These are phyloP conservation scores for Porites australiensis DNA, from an alignment of 64 coral and sea anemone species.

Conservation along the genomic window DNA sequence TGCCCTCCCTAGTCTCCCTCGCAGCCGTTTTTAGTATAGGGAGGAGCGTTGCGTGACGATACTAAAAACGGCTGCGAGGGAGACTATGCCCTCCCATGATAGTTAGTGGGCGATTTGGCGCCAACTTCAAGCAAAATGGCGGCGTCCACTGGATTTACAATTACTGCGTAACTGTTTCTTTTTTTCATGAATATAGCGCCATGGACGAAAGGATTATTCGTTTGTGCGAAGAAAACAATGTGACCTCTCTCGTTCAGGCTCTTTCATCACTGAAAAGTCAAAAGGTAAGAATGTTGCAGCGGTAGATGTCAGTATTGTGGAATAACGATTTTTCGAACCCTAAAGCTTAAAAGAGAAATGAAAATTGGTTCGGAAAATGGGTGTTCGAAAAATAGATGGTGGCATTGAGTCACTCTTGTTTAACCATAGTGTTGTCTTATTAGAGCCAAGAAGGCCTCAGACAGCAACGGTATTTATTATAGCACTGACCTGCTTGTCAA, in stretches of 20 bases:
- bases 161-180: not conserved
- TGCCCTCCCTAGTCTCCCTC: too few species aligned
- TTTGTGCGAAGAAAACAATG: conserved; percentile 75
- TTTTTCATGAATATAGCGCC: not conserved
- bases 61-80: too few species aligned
- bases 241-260: conserved; percentile 54
- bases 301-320: not conserved
- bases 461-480: too few species aligned
- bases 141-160: not conserved
- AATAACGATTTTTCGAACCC: not conserved
- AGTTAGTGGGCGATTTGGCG: conserved; percentile 27
- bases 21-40: too few species aligned
- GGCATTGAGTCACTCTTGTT: not conserved
- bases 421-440: too few species aligned
- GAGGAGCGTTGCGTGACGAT: too few species aligned
- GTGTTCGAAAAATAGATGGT: too few species aligned
- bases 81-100: not conserved
- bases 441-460: too few species aligned
- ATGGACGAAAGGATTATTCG: conserved; percentile 92
- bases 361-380: too few species aligned
- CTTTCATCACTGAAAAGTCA: conserved; percentile 59
- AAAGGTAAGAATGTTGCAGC: conserved; percentile 48
- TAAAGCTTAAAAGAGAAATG: not conserved
- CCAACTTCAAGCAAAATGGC: conserved; percentile 31
- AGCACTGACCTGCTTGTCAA: too few species aligned